Conservation (phyloP, 2,113 vertebrate genomes). For the Glaucidium brasilianum region DNA sequence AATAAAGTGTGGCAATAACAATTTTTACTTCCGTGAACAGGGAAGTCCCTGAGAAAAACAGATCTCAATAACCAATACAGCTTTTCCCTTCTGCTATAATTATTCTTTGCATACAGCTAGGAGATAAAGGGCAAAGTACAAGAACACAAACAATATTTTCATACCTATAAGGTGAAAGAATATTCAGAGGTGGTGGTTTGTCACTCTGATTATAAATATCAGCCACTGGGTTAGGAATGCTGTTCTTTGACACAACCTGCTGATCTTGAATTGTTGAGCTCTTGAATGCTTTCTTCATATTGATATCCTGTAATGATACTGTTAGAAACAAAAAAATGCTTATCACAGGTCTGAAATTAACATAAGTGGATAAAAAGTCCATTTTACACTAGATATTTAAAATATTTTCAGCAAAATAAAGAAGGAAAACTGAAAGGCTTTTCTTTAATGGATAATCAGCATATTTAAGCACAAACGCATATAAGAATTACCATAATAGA, state of each 20-base stretch:
- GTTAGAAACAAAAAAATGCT: slow-evolving; percentile 10
- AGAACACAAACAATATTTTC: neutral
- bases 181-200: slow-evolving; percentile 93
- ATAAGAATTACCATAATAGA: neutral
- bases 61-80: neutral
- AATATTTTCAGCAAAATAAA: neutral
- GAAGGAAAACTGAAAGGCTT: neutral
- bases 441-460: neutral
- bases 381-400: neutral
- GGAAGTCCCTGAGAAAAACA: neutral
- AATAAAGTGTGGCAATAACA: neutral
- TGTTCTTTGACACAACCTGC: slow-evolving; percentile 97
- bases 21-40: neutral
- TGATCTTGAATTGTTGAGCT: slow-evolving; percentile 95
- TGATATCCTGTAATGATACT: slow-evolving; percentile 98
- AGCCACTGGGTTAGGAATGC: slow-evolving; percentile 87
- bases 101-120: neutral
- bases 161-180: slow-evolving; percentile 91
- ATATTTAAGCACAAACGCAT: neutral
- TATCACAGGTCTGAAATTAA: neutral
- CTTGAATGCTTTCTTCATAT: slow-evolving; percentile 99
- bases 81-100: neutral
- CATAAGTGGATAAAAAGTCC: neutral
- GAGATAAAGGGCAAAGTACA: neutral
- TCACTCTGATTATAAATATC: slow-evolving; percentile 95